A percentile compares a stretch with the other conserved stretches of the same genome.
Conservation (phyloP, 1,140 invertebrate species). For the Pararge aegeria region DNA sequence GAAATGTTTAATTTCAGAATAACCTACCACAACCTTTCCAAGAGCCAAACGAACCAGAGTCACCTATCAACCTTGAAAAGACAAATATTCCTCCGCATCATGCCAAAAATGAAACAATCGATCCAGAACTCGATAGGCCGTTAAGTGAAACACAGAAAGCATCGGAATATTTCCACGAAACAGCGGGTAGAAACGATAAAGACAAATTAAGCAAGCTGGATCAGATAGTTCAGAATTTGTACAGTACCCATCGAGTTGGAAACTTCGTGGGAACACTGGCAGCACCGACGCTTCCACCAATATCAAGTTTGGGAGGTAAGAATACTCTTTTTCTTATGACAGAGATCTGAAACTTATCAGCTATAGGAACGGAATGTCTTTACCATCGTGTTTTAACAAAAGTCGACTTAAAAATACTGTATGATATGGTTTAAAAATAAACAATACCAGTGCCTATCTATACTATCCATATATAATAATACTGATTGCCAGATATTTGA, state of each 20-base stretch:
- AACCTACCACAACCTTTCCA: conserved; percentile 33
- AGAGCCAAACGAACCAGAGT: conserved; percentile 36
- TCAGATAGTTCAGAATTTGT: conserved; percentile 70
- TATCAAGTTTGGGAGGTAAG: conserved; percentile 44
- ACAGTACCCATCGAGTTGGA: conserved; percentile 62
- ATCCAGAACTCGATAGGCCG: conserved; percentile 28
- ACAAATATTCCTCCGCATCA: conserved; percentile 22
- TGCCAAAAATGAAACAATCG: conserved; percentile 31
- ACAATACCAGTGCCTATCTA: too few relatives aligned
- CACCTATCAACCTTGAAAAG: conserved; percentile 44
- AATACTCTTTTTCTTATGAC: neutral
- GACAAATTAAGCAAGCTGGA: conserved; percentile 69
- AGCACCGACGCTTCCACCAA: conserved; percentile 21
- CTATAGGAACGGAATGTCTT: too few relatives aligned
- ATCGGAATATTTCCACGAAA: conserved; percentile 24
- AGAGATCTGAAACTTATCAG: neutral
- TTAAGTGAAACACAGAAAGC: conserved; percentile 20
- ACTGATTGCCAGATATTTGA: too few relatives aligned
- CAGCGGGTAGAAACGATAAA: conserved; percentile 37
- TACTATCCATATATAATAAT: too few relatives aligned
- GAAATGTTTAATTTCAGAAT: conserved; percentile 38
- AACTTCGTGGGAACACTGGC: conserved; percentile 33
- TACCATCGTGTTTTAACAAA: too few relatives aligned
- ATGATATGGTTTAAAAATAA: too few relatives aligned
- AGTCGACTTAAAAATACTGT: too few relatives aligned